Evolutionary conservation across 1,140 invertebrate genomes (phyloP).

Genomic region (Drosophila jambulina): DNA sequence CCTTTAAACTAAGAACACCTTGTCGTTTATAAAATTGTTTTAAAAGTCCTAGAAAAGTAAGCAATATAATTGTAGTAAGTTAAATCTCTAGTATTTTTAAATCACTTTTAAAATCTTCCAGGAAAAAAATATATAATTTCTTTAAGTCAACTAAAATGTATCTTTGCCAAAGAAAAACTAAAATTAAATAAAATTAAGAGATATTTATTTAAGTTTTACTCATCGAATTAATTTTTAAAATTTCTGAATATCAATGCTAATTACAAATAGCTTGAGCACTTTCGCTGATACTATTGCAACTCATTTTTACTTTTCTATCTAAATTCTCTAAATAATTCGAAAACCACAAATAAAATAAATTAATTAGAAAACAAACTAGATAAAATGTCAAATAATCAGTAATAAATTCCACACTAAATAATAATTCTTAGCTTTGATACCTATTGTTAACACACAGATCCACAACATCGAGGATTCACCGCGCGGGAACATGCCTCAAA

Average conservation of each 20-base stretch:
- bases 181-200: too few relatives aligned
- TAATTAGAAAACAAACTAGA: not conserved
- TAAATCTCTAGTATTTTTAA: not conserved
- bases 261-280: not conserved
- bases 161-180: not conserved
- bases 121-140: too few relatives aligned
- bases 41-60: not conserved
- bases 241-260: not conserved
- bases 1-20: not conserved
- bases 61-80: not conserved
- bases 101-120: not conserved
- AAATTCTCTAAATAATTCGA: not conserved
- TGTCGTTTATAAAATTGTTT: not conserved
- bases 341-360: not conserved
- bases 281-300: not conserved
- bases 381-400: too few relatives aligned
- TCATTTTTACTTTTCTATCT: not conserved
- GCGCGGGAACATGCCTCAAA: conserved; percentile 75
- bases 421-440: conserved; percentile 60
- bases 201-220: too few relatives aligned
- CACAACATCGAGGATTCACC: conserved; percentile 84
- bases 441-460: conserved; percentile 77
- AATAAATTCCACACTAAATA: not conserved
- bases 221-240: not conserved
- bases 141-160: not conserved